phyloP scores from a whole-genome alignment of 2,888 invertebrate genomes.

The Dryocosmus kuriphilus region DNA sequence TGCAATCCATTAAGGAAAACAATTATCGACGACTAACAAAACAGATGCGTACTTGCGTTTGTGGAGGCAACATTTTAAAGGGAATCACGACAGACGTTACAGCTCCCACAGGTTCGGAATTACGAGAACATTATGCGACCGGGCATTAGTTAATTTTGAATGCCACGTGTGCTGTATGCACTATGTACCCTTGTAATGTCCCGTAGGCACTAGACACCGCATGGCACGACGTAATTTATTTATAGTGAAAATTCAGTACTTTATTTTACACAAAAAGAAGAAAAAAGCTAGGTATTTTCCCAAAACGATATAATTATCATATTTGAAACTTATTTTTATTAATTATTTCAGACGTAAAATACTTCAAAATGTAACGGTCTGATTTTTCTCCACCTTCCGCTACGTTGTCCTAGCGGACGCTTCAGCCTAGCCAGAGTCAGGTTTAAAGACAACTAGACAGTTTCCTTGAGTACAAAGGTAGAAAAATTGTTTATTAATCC shows the following conservation, averaged over 20 bases:
- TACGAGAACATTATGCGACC: slow-evolving; percentile 58
- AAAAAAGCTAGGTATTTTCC: not conserved
- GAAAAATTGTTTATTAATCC: too few relatives aligned
- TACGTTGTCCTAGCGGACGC: too few relatives aligned
- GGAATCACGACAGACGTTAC: slow-evolving; percentile 42
- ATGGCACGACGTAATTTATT: slow-evolving; percentile 23
- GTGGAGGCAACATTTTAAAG: slow-evolving; percentile 43
- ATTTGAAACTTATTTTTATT: not conserved
- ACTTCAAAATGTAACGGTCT: too few relatives aligned
- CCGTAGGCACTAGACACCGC: slow-evolving; percentile 49
- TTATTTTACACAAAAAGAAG: not conserved
- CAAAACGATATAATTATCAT: not conserved
- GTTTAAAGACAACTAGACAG: too few relatives aligned
- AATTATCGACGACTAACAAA: not conserved
- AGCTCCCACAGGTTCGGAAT: slow-evolving; percentile 52
- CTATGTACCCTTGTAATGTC: slow-evolving; percentile 54
- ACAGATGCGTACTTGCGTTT: not conserved
- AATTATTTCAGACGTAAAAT: not conserved
- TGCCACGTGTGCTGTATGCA: slow-evolving; percentile 54
- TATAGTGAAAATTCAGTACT: not conserved
- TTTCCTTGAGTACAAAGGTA: too few relatives aligned
- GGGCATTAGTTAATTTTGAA: slow-evolving; percentile 59
- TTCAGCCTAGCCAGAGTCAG: too few relatives aligned
- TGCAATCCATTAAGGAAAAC: not conserved
- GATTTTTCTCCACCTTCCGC: too few relatives aligned